These are phyloP conservation scores for Ictidomys tridecemlineatus DNA, from an alignment of 2,113 vertebrate genomes.

Conservation along the genomic window DNA sequence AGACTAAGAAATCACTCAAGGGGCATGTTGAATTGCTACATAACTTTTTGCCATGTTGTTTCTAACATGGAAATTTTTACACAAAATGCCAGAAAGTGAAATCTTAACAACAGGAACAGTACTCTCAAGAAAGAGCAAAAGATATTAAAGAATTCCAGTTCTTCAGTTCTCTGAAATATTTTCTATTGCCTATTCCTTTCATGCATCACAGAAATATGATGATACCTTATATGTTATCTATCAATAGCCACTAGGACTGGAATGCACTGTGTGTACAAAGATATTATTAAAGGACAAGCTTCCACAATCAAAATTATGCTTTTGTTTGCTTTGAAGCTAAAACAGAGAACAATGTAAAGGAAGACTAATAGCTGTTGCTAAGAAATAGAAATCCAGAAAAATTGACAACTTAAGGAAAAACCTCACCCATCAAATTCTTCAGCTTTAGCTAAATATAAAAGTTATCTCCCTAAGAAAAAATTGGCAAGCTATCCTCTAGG, in stretches of 20 bases:
- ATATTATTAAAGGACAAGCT: constrained; percentile 42
- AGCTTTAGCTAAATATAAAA: constrained; percentile 57
- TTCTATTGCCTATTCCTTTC: background rate
- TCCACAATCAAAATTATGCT: background rate
- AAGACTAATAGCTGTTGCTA: constrained; percentile 68
- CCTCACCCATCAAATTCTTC: constrained; percentile 38
- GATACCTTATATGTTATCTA: constrained; percentile 21
- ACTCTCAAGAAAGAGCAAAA: background rate
- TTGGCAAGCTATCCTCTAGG: background rate
- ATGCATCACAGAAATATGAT: background rate
- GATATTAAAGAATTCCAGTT: background rate
- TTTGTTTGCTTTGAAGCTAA: constrained; percentile 66
- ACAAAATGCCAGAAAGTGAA: constrained; percentile 3
- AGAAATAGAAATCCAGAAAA: constrained; percentile 70
- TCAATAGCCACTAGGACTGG: background rate
- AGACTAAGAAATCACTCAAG: constrained; percentile 23
- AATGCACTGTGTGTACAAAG: background rate
- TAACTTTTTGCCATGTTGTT: background rate
- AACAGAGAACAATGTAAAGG: constrained; percentile 53
- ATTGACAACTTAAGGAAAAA: constrained; percentile 66
- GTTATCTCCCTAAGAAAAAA: constrained; percentile 54
- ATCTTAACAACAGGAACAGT: background rate
- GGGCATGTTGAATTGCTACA: background rate
- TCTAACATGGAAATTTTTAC: background rate
- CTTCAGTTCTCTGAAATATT: background rate